phyloP scores from a whole-genome alignment of 2,113 vertebrate species.

The Rhombomys opimus region DNA sequence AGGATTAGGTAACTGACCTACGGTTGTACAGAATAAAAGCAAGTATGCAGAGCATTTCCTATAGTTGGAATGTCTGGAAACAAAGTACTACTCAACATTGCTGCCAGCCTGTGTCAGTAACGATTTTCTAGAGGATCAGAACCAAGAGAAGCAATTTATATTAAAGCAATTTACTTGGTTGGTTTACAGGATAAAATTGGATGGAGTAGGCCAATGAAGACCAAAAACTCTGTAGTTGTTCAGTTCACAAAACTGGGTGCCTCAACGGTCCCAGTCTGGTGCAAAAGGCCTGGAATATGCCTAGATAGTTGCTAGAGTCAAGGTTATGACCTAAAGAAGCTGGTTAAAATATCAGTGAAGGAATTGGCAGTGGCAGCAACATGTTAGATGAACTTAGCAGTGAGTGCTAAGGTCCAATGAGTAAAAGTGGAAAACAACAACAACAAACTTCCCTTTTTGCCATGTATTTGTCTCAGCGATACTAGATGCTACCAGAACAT shows the following conservation, averaged over 20 bases:
- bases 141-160: background rate
- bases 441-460: background rate
- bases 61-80: background rate
- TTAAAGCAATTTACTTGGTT: background rate
- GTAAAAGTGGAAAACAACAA: background rate
- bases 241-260: background rate
- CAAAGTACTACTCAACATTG: rapidly evolving
- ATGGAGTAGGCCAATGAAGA: background rate
- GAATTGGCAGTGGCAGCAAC: background rate
- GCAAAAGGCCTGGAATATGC: background rate
- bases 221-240: background rate
- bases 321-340: background rate
- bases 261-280: background rate
- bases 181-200: background rate
- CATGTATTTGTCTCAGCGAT: background rate
- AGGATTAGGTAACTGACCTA: background rate
- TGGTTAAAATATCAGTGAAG: background rate
- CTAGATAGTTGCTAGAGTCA: background rate
- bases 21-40: background rate
- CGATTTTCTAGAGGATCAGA: background rate
- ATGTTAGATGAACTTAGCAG: background rate
- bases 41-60: background rate
- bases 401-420: background rate
- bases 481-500: too few species aligned
- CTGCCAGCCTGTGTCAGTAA: too few species aligned